Percentiles rank a stretch among this genome's conserved stretches.
phyloP scores from a whole-genome alignment of 2,888 invertebrate species.

The Lottia scabra region DNA sequence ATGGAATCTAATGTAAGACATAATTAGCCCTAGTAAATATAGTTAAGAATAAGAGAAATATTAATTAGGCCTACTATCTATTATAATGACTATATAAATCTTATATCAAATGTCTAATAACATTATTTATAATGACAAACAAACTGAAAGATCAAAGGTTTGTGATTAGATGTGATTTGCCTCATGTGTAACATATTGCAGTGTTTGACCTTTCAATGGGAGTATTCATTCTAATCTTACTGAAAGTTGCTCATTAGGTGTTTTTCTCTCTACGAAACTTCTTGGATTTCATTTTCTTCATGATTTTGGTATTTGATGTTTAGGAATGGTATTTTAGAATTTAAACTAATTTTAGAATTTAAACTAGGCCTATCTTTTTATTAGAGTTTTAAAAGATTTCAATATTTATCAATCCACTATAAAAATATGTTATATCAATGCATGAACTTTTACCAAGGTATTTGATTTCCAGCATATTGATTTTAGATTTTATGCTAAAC shows the following conservation, averaged over 20 bases:
- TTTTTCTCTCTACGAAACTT: neutral
- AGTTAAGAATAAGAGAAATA: no score
- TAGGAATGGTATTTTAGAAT: neutral
- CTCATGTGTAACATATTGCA: neutral
- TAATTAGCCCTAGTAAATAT: no score
- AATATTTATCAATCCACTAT: no score
- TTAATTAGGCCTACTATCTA: neutral
- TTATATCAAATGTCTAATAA: neutral
- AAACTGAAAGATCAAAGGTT: neutral
- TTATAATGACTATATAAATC: neutral
- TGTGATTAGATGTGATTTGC: neutral
- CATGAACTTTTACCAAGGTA: no score
- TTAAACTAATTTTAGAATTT: neutral
- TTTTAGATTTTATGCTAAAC: no score
- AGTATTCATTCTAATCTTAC: conserved; percentile 2
- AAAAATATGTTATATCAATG: no score
- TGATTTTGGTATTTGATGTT: conserved; percentile 10
- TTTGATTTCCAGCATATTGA: no score
- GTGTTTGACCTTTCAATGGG: neutral
- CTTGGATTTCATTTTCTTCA: conserved; percentile 15
- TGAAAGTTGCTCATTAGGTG: conserved; percentile 18
- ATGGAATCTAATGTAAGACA: no score
- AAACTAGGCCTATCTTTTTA: no score
- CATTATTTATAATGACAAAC: neutral
- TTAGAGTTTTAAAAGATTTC: no score